Evolutionary conservation across 2,797 vertebrate genomes (phyloP), one percentile per base, ranked within the genome.

Genomic region (Takifugu ocellatus): DNA sequence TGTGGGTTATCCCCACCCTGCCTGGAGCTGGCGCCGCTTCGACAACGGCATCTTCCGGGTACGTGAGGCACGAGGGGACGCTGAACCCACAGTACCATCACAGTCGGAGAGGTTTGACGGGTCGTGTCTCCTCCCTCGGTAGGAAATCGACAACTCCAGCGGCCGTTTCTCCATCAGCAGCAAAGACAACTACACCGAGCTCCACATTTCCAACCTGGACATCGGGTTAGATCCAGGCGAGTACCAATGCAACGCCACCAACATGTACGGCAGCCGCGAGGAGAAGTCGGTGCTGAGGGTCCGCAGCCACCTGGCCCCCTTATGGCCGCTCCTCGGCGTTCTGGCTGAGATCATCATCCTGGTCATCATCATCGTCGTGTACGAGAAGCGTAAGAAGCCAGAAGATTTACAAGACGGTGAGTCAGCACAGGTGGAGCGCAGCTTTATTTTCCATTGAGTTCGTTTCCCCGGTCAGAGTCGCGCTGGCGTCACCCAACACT

Each of bases 311-410:
- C 83, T 99, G 87, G 97, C 97, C 56, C 95, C 96, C 2, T 83
- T 99, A 25, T 99, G 97, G 97, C 97, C 97, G 69, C 95, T 99
- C 51, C 79, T 99, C 82, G 97, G 97, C 26, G 95, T 99, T 67
- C 76, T 99, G 89, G 93, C 93, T 1, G 97, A 99, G 89, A 94
- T 99, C 67, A 89, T 99, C 68, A 93, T 99, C 83, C 93, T 99
- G 53, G 86, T 97, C 51, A 57, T 98, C 88, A 96, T 99, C 91
- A 99, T 99, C 59, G 94, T 99, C 64, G 80, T 99, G 68, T 99
- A 99, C 39, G 97, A 99, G 92, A 99, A 99, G 87, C 93, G 95
- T 80, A 99, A 99, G 96, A 92, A 95, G 92, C 96, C 97, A 0
- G 97, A 99, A 12, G 97, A 99, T 59, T 89, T 96, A 77, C 94